phyloP scores from a whole-genome alignment of 2,113 vertebrate genomes.

The human (Homo sapiens) region DNA sequence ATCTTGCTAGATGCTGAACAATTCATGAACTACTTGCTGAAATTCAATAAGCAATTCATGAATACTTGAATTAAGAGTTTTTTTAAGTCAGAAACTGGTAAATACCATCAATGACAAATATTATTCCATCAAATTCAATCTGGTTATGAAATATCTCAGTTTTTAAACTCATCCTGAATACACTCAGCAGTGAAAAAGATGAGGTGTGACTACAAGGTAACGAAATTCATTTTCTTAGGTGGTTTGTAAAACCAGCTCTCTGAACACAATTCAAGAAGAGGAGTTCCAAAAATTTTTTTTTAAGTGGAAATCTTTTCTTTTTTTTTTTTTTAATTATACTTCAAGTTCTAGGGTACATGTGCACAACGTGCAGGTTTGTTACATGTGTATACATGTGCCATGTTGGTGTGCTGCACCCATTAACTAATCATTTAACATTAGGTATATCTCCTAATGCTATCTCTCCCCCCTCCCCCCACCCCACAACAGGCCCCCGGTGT shows the following conservation, averaged over 20 bases:
- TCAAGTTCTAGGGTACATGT: too few species aligned
- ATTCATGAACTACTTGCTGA: slow-evolving; percentile 81
- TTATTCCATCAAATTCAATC: slow-evolving; percentile 62
- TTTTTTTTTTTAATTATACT: too few species aligned
- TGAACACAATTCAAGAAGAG: background rate
- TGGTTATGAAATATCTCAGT: slow-evolving; percentile 46
- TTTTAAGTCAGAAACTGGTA: slow-evolving; percentile 38
- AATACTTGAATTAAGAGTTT: slow-evolving; percentile 53
- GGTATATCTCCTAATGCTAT: too few species aligned
- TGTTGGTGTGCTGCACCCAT: too few species aligned
- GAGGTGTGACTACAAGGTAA: background rate
- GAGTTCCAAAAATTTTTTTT: background rate
- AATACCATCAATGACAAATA: slow-evolving; percentile 55
- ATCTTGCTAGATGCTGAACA: slow-evolving; percentile 73
- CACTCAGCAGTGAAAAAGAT: background rate
- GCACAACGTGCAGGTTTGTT: too few species aligned
- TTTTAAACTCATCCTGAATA: slow-evolving; percentile 25
- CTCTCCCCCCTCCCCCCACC: too few species aligned
- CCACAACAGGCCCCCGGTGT: too few species aligned
- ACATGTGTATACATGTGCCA: too few species aligned
- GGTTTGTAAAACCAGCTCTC: background rate
- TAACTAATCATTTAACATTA: too few species aligned
- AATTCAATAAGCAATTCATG: slow-evolving; percentile 79
- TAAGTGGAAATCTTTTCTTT: too few species aligned
- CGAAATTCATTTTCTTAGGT: slow-evolving; percentile 41